phyloP scores from a whole-genome alignment of 2,888 invertebrate genomes.

The Melanchra persicariae region DNA sequence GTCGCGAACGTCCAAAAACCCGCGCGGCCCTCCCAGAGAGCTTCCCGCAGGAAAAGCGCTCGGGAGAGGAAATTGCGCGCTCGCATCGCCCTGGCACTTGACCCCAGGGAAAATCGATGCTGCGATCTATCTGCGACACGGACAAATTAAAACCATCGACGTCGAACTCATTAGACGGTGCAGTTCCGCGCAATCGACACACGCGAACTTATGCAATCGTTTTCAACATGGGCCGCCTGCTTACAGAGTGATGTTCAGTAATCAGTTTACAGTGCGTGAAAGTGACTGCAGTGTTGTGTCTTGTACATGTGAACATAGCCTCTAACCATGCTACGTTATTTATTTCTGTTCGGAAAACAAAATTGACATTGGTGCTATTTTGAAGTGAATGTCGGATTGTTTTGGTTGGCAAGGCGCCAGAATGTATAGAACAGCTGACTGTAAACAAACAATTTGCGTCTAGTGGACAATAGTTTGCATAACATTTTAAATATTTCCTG shows the following conservation, averaged over 20 bases:
- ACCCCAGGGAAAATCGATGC: constrained; percentile 67
- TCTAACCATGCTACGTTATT: constrained; percentile 67
- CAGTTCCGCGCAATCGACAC: constrained; percentile 81
- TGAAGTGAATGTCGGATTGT: constrained; percentile 84
- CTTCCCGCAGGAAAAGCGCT: constrained; percentile 73
- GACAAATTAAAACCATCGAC: constrained; percentile 77
- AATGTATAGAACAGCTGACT: constrained; percentile 85
- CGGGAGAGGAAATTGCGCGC: constrained; percentile 73
- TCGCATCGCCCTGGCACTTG: constrained; percentile 62
- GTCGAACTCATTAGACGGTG: constrained; percentile 82
- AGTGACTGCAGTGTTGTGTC: constrained; percentile 74
- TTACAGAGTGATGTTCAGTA: constrained; percentile 83
- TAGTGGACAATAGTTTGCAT: constrained; percentile 71
- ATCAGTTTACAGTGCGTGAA: constrained; percentile 79
- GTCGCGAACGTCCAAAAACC: constrained; percentile 84
- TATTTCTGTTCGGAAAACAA: constrained; percentile 85
- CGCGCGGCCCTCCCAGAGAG: constrained; percentile 77
- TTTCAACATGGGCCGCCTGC: constrained; percentile 78
- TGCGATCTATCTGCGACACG: constrained; percentile 64
- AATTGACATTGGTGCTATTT: constrained; percentile 90
- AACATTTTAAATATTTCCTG: constrained; percentile 68
- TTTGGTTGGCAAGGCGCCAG: constrained; percentile 84
- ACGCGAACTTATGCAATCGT: constrained; percentile 84
- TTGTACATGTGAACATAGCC: constrained; percentile 37
- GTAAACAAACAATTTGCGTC: constrained; percentile 88